A percentile compares a stretch with the other conserved stretches of the same genome.
Evolutionary conservation across 2,113 vertebrate genomes (phyloP).

Genomic region (Thunnus maccoyii): DNA sequence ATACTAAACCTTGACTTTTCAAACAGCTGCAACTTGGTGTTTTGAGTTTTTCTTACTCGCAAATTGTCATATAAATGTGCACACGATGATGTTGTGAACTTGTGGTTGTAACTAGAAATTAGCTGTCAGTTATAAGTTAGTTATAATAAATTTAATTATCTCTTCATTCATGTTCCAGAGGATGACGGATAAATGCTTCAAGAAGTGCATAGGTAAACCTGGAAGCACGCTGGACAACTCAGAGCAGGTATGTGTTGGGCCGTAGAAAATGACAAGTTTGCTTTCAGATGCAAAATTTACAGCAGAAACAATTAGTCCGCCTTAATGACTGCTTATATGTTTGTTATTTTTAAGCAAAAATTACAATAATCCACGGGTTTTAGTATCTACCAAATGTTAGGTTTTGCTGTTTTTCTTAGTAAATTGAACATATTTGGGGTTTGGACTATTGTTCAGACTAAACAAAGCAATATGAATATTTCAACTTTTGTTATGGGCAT

Average conservation of each 20-base stretch:
- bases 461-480: background rate
- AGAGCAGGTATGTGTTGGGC: constrained; percentile 88
- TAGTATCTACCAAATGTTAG: no score
- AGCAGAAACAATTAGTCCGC: background rate
- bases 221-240: constrained; percentile 95
- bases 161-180: constrained; percentile 84
- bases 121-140: no score
- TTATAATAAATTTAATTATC: background rate
- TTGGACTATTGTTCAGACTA: background rate
- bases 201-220: constrained; percentile 98
- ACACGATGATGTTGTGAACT: background rate
- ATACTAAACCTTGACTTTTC: background rate
- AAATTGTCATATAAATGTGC: background rate
- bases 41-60: no score
- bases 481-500: no score
- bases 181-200: constrained; percentile 99
- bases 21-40: background rate
- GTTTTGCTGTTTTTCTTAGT: no score
- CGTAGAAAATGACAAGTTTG: background rate
- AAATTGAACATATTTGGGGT: background rate
- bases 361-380: background rate
- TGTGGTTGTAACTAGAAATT: background rate
- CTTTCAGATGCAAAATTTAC: background rate
- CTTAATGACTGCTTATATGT: no score
- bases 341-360: no score